Evolutionary conservation across 2,888 invertebrate genomes (phyloP).

Genomic region (Capitulum mitella): DNA sequence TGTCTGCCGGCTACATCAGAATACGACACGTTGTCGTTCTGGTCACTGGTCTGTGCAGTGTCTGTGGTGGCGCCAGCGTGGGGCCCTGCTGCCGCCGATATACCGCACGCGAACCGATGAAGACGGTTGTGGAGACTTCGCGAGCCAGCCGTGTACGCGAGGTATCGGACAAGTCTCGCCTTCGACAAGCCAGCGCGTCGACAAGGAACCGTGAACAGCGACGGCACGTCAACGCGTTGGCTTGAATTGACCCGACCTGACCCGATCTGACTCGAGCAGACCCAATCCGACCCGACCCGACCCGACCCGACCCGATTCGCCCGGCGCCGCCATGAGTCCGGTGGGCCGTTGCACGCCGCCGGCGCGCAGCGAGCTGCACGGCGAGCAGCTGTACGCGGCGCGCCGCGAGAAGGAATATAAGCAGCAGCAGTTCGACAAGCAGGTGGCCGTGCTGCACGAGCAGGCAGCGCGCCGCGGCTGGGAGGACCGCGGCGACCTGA

Average conservation of each 20-base stretch:
- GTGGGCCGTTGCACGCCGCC: not conserved
- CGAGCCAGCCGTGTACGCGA: too few species aligned
- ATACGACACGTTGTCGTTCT: too few species aligned
- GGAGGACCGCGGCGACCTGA: conserved; percentile 17
- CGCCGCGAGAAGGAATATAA: not conserved
- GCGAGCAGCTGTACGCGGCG: conserved; percentile 12
- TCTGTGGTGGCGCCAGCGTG: too few species aligned
- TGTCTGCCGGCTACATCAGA: too few species aligned
- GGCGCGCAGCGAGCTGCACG: not conserved
- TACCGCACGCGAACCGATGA: too few species aligned
- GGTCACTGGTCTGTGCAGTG: too few species aligned
- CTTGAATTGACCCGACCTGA: not conserved
- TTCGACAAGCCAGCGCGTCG: too few species aligned
- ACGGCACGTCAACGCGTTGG: too few species aligned
- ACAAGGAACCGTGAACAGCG: too few species aligned
- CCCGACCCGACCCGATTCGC: not conserved
- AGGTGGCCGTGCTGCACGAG: not conserved
- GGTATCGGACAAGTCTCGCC: too few species aligned
- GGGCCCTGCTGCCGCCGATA: not conserved
- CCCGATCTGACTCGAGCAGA: not conserved
- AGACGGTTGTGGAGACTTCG: too few species aligned
- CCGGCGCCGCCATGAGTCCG: not conserved
- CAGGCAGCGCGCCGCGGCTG: not conserved
- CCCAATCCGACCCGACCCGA: not conserved
- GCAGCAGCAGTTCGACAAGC: conserved; percentile 15